Base-by-base conservation (phyloP, 2,113 vertebrate species). In the Aspiorhynchus laticeps region DNA sequence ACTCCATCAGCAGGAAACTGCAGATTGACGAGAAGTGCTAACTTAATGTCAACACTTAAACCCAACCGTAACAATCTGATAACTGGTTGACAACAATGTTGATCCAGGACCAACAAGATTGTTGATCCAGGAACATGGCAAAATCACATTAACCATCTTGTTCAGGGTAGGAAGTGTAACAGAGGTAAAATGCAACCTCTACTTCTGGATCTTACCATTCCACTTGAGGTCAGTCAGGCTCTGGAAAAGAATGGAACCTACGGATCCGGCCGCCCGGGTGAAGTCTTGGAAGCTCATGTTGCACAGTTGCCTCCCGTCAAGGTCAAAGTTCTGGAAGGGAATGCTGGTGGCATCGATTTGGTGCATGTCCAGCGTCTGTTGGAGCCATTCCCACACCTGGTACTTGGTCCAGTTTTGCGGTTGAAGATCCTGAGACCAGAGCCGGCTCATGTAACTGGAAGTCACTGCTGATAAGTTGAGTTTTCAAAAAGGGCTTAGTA, bases 321-420 rank as follows among this genome's bases (percentile, higher is more conserved):
- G 92, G 73, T 99, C 97, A 77, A 99, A 98, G 93, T 98, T 97
- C 87, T 97, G 97, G 91, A 99, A 97, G 48, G 97, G 96, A 91
- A 99, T 96, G 90, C 93, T 97, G 91, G 93, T 96, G 89, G 97
- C 96, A 24, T 99, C 98, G 33, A 99, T 95, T 90, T 99, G 98
- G 92, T 99, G 96, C 91, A 97, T 95, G 92, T 99, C 98, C 94
- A 99, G 94, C 10, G 97, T 95, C 89, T 99, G 97, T 88, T 99
- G 98, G 90, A 99, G 95, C 98, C 98, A 99, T 61, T 99, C 97
- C 98, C 98, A 99, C 87, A 99, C 98, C 93, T 99, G 98, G 92
- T 95, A 97, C 84, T 98, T 99, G 82, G 93, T 97, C 98, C 98
- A 99, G 91, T 96, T 97, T 88, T 99, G 97, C 0, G 98, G 98